Conservation (phyloP, 1,140 invertebrate genomes). For the Littorina saxatilis region DNA sequence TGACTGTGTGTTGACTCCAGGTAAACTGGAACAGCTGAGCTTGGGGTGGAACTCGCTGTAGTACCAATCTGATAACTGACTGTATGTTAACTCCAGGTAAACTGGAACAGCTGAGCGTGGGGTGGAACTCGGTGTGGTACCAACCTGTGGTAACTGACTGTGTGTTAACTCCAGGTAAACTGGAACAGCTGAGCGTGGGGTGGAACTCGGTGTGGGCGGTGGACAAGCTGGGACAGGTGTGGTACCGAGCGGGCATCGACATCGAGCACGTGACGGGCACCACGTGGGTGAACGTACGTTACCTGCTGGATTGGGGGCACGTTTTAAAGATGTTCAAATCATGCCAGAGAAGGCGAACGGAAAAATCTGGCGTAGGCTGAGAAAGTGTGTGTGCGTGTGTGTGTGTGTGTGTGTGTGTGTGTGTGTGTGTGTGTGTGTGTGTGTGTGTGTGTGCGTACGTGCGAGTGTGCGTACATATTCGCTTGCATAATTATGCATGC, state of each 20-base stretch:
- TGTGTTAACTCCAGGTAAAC: not conserved
- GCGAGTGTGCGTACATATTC: not conserved
- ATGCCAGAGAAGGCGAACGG: not conserved
- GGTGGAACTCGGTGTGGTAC: conserved; percentile 9
- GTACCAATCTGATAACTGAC: too few relatives aligned
- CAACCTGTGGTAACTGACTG: too few relatives aligned
- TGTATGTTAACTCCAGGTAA: too few relatives aligned
- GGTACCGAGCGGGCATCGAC: not conserved
- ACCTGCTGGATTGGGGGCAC: not conserved
- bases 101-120: not conserved
- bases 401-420: not conserved
- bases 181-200: not conserved
- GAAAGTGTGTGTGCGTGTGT: not conserved
- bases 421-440: not conserved
- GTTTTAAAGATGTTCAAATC: not conserved
- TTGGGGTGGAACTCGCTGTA: not conserved
- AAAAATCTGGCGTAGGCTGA: not conserved
- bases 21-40: not conserved
- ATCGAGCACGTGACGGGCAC: not conserved
- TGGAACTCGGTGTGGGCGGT: conserved; percentile 1
- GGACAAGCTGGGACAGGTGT: not conserved
- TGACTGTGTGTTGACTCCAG: too few relatives aligned
- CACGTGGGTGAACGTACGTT: not conserved
- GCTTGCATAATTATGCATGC: not conserved
- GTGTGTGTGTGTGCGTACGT: not conserved